These are phyloP conservation scores for Hyperoplus lanceolatus DNA, from an alignment of 2,797 vertebrate species.

Conservation along the genomic window DNA sequence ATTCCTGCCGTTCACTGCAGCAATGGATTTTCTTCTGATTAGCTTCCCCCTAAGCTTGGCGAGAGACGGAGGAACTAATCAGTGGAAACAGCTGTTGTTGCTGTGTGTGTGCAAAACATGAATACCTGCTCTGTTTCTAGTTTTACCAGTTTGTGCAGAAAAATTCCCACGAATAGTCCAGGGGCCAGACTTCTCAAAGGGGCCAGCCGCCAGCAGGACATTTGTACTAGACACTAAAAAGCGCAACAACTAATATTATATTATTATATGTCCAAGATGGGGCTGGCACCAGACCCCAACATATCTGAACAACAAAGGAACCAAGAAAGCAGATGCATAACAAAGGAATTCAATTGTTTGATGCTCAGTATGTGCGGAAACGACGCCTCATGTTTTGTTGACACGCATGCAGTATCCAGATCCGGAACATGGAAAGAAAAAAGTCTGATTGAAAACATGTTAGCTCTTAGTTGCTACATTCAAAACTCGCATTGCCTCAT, in stretches of 20 bases:
- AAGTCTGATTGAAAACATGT: conserved; percentile 4
- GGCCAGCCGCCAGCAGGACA: conserved; percentile 5
- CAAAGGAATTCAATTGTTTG: background rate
- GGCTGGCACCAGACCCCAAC: conserved; percentile 4
- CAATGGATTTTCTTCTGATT: conserved; percentile 62
- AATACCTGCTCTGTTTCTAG: conserved; percentile 67
- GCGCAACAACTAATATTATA: background rate
- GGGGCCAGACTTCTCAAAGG: background rate
- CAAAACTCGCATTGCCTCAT: conserved; percentile 10
- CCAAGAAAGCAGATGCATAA: conserved; percentile 1
- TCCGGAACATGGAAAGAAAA: conserved; percentile 11
- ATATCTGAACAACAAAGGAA: conserved; percentile 2
- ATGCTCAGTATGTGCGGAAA: background rate
- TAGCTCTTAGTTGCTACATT: background rate
- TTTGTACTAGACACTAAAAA: conserved; percentile 2
- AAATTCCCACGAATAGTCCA: conserved; percentile 26
- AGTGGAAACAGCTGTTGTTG: conserved; percentile 72
- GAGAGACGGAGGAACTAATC: conserved; percentile 72
- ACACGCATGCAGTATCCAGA: background rate
- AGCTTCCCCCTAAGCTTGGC: conserved; percentile 27
- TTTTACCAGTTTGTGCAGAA: conserved; percentile 26
- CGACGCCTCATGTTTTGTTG: background rate
- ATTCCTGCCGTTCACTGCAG: conserved; percentile 6
- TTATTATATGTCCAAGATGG: conserved; percentile 17
- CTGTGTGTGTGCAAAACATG: conserved; percentile 39